Evolutionary conservation across 2,888 invertebrate species (phyloP).

Genomic region (Cerastoderma edule): DNA sequence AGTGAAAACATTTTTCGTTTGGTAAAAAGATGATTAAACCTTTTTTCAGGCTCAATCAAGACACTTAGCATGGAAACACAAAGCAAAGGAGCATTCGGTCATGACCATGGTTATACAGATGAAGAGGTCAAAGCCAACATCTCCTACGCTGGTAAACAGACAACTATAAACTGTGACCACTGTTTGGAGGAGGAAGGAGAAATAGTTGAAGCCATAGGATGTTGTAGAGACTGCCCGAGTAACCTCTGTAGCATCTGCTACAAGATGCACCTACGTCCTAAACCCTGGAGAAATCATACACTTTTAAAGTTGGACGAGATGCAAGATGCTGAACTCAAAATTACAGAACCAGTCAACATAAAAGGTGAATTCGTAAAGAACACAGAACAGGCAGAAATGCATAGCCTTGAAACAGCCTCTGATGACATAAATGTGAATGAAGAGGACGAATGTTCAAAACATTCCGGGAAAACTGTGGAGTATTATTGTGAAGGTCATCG

Average conservation of each 20-base stretch:
- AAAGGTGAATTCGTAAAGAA: background rate
- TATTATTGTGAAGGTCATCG: slow-evolving; percentile 5
- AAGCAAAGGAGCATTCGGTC: no score
- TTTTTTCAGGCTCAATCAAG: no score
- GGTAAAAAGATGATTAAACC: no score
- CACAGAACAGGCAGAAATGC: background rate
- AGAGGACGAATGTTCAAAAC: background rate
- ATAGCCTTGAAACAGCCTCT: no score
- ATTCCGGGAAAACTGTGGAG: background rate
- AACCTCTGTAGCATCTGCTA: background rate
- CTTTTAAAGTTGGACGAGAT: background rate
- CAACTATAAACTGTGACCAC: slow-evolving; percentile 6
- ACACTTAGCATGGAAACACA: no score
- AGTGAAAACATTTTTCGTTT: no score
- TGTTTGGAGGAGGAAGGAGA: background rate
- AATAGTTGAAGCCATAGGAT: background rate
- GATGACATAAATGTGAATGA: no score
- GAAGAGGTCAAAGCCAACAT: no score
- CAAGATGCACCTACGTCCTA: slow-evolving; percentile 4
- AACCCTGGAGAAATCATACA: slow-evolving; percentile 10
- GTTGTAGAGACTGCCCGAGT: background rate
- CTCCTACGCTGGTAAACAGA: no score
- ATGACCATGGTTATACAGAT: no score
- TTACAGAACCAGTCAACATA: no score
- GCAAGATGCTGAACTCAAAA: background rate